phyloP scores from a whole-genome alignment of 1,140 invertebrate species.

The Hirudo medicinalis region DNA sequence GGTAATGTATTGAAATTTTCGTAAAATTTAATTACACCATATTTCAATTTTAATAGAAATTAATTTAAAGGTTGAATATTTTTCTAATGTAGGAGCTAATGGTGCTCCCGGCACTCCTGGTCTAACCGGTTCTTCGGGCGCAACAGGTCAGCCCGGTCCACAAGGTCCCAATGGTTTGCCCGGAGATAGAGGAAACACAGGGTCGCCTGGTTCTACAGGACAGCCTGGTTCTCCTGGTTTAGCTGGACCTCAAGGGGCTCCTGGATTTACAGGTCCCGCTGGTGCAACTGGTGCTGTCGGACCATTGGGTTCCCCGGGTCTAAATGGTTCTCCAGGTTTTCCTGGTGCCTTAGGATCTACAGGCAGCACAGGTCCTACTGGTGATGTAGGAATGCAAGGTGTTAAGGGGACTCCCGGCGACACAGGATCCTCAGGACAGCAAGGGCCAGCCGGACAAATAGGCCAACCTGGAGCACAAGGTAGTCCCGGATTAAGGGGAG shows the following conservation, averaged over 20 bases:
- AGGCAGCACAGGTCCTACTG: constrained; percentile 4
- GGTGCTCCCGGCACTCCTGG: constrained; percentile 25
- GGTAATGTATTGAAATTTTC: not conserved
- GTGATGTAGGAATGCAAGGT: not conserved
- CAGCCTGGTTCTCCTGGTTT: constrained; percentile 4
- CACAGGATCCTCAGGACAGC: constrained; percentile 1
- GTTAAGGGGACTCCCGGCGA: not conserved
- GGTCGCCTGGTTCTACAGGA: not conserved
- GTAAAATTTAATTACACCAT: too few relatives aligned
- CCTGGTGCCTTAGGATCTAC: constrained; percentile 6
- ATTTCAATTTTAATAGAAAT: too few relatives aligned
- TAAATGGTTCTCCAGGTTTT: constrained; percentile 4
- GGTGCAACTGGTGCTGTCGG: not conserved
- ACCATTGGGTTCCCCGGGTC: constrained; percentile 5
- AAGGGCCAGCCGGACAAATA: not conserved
- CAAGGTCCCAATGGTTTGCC: not conserved
- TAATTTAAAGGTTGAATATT: not conserved
- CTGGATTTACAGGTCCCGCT: constrained; percentile 3
- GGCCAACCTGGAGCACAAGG: too few relatives aligned
- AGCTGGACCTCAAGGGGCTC: constrained; percentile 6
- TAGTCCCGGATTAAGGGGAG: too few relatives aligned
- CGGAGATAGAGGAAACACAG: constrained; percentile 1
- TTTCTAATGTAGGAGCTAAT: constrained; percentile 43
- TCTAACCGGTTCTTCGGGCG: not conserved
- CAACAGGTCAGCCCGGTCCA: not conserved